These are phyloP conservation scores for Zophobas atratus DNA, from an alignment of 1,140 invertebrate genomes.

Conservation along the genomic window DNA sequence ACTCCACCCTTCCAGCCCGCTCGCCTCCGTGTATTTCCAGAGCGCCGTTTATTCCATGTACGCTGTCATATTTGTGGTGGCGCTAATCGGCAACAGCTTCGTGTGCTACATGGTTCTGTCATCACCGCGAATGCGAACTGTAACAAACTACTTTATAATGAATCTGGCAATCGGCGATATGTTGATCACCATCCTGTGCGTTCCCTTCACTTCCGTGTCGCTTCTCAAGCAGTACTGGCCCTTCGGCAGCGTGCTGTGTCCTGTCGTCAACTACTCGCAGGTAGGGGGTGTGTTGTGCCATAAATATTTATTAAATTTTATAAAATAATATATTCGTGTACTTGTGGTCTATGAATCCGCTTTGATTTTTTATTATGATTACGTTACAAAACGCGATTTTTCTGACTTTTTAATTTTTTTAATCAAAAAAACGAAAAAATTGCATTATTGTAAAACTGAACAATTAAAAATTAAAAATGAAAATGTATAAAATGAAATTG, in stretches of 20 bases:
- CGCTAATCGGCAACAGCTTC: constrained; percentile 84
- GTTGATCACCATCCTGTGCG: constrained; percentile 87
- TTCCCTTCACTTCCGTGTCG: constrained; percentile 89
- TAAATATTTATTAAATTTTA: too few species aligned
- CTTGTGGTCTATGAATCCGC: too few species aligned
- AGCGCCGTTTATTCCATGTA: constrained; percentile 82
- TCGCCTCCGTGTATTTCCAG: constrained; percentile 72
- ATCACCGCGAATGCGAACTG: constrained; percentile 86
- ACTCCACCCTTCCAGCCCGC: constrained; percentile 18
- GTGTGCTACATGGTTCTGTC: constrained; percentile 87
- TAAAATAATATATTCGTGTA: too few species aligned
- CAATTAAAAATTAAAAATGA: too few species aligned
- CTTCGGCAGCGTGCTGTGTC: constrained; percentile 84
- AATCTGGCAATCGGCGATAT: constrained; percentile 90
- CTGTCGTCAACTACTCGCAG: constrained; percentile 80
- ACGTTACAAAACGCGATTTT: too few species aligned
- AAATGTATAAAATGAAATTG: too few species aligned
- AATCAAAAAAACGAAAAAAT: too few species aligned
- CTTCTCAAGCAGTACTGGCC: constrained; percentile 87
- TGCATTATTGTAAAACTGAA: too few species aligned
- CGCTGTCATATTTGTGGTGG: constrained; percentile 80
- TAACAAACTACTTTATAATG: constrained; percentile 90
- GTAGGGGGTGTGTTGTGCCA: too few species aligned
- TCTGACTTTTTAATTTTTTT: too few species aligned
- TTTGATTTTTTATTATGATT: too few species aligned